phyloP scores from a whole-genome alignment of 2,113 vertebrate genomes.

The Sclerurus mexicanus region DNA sequence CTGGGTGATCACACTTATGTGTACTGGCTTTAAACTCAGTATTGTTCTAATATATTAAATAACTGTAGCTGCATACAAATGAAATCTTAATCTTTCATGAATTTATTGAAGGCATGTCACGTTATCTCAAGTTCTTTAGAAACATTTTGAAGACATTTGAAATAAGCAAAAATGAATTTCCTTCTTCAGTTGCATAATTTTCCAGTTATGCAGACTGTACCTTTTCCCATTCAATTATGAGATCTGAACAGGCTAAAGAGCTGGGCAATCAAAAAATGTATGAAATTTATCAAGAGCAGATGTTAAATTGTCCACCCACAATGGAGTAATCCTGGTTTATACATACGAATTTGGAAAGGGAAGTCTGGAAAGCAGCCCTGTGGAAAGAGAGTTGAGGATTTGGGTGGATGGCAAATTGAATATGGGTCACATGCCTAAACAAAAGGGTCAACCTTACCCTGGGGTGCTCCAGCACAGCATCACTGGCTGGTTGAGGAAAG shows the following conservation, averaged over 20 bases:
- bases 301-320: too few relatives aligned
- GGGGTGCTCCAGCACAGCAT: background rate
- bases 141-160: background rate
- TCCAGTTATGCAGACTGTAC: background rate
- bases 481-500: rapidly evolving
- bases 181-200: background rate
- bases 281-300: too few relatives aligned
- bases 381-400: background rate
- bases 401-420: background rate
- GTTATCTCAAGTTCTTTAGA: background rate
- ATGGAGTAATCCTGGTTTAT: too few relatives aligned
- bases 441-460: background rate
- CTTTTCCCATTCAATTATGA: background rate
- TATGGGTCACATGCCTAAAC: background rate
- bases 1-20: background rate
- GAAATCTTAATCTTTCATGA: background rate
- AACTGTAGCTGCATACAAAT: background rate
- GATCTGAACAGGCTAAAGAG: too few relatives aligned
- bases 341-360: background rate
- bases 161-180: background rate
- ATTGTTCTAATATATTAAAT: background rate
- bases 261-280: too few relatives aligned
- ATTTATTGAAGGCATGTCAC: background rate
- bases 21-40: background rate
- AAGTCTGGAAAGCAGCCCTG: background rate